Percentiles rank a stretch among this genome's conserved stretches.
These are phyloP conservation scores for Adelognathus sp. DNA, from an alignment of 2,888 invertebrate species.

Conservation along the genomic window DNA sequence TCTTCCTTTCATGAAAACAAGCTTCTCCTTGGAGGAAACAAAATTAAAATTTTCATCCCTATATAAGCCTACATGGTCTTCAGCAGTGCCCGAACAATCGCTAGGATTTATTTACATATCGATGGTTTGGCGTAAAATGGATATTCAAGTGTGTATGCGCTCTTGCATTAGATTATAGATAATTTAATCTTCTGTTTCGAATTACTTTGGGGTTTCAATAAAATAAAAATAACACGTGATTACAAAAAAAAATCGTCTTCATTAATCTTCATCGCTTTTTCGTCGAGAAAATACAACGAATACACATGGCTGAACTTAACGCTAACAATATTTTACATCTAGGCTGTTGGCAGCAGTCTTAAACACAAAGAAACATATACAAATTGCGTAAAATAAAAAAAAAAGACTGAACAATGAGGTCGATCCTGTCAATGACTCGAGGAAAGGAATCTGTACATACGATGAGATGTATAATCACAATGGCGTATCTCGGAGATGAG, in stretches of 20 bases:
- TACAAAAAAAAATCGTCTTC: constrained; percentile 6
- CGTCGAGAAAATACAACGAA: not conserved
- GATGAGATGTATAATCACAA: constrained; percentile 54
- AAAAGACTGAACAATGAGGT: constrained; percentile 23
- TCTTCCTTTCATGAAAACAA: too few relatives aligned
- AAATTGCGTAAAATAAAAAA: not conserved
- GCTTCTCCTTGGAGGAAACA: too few relatives aligned
- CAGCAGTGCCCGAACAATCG: too few relatives aligned
- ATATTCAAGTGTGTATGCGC: too few relatives aligned
- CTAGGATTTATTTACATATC: too few relatives aligned
- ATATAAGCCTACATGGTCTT: too few relatives aligned
- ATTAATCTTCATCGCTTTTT: constrained; percentile 8
- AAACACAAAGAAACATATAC: not conserved
- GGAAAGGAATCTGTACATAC: constrained; percentile 45
- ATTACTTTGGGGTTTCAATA: not conserved
- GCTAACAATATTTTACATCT: constrained; percentile 28
- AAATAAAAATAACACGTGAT: not conserved
- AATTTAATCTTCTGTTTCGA: not conserved
- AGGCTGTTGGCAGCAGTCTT: constrained; percentile 16
- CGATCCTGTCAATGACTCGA: constrained; percentile 44
- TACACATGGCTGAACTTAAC: constrained; percentile 5
- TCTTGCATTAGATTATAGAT: too few relatives aligned
- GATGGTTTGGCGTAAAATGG: too few relatives aligned
- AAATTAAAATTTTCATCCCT: too few relatives aligned
- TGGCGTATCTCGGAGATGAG: constrained; percentile 33